A percentile compares a stretch with the other conserved stretches of the same genome.
phyloP scores from a whole-genome alignment of 2,797 vertebrate species.

The Manis pentadactyla region DNA sequence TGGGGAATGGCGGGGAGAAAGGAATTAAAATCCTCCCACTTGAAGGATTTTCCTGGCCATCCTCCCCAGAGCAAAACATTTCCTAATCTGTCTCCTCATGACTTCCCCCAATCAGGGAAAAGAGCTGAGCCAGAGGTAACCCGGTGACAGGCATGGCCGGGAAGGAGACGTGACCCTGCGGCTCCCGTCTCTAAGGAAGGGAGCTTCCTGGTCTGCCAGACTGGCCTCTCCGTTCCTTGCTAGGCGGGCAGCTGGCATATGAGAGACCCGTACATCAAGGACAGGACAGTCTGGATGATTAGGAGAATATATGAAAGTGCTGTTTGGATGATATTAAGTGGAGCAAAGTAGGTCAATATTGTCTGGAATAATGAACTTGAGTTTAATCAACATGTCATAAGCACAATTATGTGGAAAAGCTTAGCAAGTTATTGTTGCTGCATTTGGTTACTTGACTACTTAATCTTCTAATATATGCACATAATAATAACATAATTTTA shows the following conservation, averaged over 20 bases:
- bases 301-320: background rate
- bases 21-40: rapidly evolving
- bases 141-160: rapidly evolving
- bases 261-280: background rate
- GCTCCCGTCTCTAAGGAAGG: background rate
- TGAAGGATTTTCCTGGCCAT: rapidly evolving
- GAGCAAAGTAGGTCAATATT: conserved; percentile 70
- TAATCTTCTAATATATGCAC: conserved; percentile 69
- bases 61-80: background rate
- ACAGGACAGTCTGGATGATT: background rate
- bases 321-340: conserved; percentile 36
- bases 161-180: background rate
- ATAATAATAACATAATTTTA: conserved; percentile 63
- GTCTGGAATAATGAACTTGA: conserved; percentile 71
- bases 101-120: too few species aligned
- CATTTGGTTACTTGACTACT: conserved; percentile 71
- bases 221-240: rapidly evolving
- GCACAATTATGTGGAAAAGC: conserved; percentile 62
- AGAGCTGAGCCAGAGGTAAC: background rate
- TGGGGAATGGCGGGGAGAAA: rapidly evolving
- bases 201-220: background rate
- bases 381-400: conserved; percentile 75
- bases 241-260: rapidly evolving
- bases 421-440: conserved; percentile 30
- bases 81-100: background rate